Evolutionary conservation across 2,888 invertebrate species (phyloP).

Genomic region (Agrochola litura): DNA sequence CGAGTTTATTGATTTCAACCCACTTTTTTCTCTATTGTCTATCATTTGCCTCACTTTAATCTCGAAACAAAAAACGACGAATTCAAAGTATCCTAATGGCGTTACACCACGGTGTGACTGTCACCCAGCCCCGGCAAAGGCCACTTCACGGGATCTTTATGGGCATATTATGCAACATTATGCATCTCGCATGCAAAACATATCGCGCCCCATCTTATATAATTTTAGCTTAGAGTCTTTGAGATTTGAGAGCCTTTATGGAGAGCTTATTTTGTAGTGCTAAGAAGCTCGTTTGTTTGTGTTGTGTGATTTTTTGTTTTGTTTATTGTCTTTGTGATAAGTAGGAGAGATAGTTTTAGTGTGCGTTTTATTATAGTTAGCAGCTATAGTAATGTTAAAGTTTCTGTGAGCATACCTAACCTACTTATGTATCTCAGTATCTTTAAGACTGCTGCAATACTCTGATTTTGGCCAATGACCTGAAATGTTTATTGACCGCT

Average conservation of each 20-base stretch:
- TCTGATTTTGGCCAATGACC: too few relatives aligned
- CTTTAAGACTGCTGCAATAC: neutral
- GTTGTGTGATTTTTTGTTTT: constrained; percentile 3
- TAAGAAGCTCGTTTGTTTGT: constrained; percentile 25
- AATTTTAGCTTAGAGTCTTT: constrained; percentile 67
- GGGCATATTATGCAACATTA: constrained; percentile 82
- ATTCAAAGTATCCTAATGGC: constrained; percentile 23
- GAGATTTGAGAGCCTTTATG: constrained; percentile 55
- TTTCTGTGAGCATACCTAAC: neutral
- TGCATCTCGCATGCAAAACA: constrained; percentile 81
- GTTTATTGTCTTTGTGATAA: constrained; percentile 10
- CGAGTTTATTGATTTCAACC: too few relatives aligned
- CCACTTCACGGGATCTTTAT: constrained; percentile 79
- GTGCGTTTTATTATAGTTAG: neutral
- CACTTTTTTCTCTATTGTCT: too few relatives aligned
- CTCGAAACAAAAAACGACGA: neutral
- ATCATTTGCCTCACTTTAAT: neutral
- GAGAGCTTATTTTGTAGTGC: constrained; percentile 32
- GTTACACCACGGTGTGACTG: constrained; percentile 64
- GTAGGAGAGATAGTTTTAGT: neutral
- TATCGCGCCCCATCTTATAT: constrained; percentile 75
- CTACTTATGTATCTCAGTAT: neutral
- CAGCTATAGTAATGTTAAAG: neutral
- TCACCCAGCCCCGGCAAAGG: constrained; percentile 66
- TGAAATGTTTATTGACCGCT: too few relatives aligned